These are phyloP conservation scores for Choristoneura fumiferana DNA, from an alignment of 1,140 invertebrate species.

Conservation along the genomic window DNA sequence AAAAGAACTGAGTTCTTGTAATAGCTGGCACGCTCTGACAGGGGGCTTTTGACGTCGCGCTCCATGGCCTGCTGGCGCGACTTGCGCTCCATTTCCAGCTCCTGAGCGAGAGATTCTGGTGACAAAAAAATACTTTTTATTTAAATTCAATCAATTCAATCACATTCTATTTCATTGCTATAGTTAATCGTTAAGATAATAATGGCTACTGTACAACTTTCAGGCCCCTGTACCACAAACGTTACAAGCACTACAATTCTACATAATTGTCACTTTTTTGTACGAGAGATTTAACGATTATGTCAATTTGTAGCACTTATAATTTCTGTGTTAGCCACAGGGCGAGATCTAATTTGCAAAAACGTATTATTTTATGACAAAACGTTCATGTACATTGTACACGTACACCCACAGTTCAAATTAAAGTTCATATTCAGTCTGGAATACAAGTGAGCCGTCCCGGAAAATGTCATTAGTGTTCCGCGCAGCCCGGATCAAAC, in stretches of 20 bases:
- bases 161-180: too few relatives aligned
- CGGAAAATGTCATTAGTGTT: conserved; percentile 70
- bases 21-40: conserved; percentile 88
- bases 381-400: not conserved
- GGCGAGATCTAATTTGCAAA: too few relatives aligned
- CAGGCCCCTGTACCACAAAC: too few relatives aligned
- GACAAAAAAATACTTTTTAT: conserved; percentile 35
- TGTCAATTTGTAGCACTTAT: too few relatives aligned
- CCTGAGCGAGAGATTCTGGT: conserved; percentile 89
- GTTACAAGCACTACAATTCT: too few relatives aligned
- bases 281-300: too few relatives aligned
- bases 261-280: too few relatives aligned
- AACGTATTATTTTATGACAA: too few relatives aligned
- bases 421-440: conserved; percentile 22
- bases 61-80: conserved; percentile 87
- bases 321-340: too few relatives aligned
- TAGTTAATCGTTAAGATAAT: too few relatives aligned
- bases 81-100: conserved; percentile 91
- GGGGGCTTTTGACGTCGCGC: conserved; percentile 89
- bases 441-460: conserved; percentile 43
- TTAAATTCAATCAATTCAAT: too few relatives aligned
- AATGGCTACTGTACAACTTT: too few relatives aligned
- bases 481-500: conserved; percentile 62
- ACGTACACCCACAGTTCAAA: conserved; percentile 18
- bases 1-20: conserved; percentile 93